phyloP scores from a whole-genome alignment of 2,797 vertebrate species.

The Pteropus rufus region DNA sequence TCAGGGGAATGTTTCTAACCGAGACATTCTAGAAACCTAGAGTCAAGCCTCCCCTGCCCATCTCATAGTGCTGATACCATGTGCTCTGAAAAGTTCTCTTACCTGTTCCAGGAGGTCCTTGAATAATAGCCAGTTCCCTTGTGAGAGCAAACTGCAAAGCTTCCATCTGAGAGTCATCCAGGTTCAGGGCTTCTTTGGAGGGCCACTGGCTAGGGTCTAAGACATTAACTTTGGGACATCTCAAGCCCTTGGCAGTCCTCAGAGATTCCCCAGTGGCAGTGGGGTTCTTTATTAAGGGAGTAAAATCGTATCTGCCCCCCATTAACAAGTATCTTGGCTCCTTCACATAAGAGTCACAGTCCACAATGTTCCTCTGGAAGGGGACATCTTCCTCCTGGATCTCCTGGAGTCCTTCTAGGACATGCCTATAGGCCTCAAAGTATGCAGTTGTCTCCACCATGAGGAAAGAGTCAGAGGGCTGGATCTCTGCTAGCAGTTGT shows the following conservation, averaged over 20 bases:
- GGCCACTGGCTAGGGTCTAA: conserved; percentile 87
- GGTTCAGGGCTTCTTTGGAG: conserved; percentile 84
- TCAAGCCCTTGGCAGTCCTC: conserved; percentile 33
- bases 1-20: background rate
- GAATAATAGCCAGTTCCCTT: conserved; percentile 94
- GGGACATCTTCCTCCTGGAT: conserved; percentile 87
- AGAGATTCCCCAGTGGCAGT: background rate
- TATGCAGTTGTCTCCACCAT: conserved; percentile 97
- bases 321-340: conserved; percentile 86
- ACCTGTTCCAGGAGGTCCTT: conserved; percentile 97
- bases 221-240: conserved; percentile 76
- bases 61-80: background rate
- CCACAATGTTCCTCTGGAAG: conserved; percentile 95
- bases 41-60: background rate
- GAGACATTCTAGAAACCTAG: background rate
- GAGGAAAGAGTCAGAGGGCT: conserved; percentile 88
- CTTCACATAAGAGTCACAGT: conserved; percentile 85
- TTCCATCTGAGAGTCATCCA: conserved; percentile 93
- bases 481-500: conserved; percentile 79
- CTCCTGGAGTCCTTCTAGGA: conserved; percentile 92
- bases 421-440: conserved; percentile 95
- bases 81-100: conserved; percentile 55
- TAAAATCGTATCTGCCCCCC: conserved; percentile 84
- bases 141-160: conserved; percentile 92
- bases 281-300: conserved; percentile 75